A percentile compares a stretch with the other conserved stretches of the same genome.
These are phyloP conservation scores for Taenioides sp. DNA, from an alignment of 2,797 vertebrate species.

Conservation along the genomic window DNA sequence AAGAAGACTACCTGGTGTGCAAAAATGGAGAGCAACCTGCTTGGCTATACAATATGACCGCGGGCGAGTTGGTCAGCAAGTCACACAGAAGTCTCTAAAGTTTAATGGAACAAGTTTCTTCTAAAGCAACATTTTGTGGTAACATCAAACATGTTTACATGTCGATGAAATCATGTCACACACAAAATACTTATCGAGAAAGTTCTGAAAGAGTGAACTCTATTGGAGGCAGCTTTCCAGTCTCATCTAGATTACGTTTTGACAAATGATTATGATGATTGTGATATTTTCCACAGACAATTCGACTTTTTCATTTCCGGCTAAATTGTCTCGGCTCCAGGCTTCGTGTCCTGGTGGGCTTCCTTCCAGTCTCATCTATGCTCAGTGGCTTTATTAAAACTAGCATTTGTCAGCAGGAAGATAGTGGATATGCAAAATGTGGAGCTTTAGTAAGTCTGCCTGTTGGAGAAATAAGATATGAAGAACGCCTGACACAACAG, in stretches of 20 bases:
- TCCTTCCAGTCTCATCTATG: constrained; percentile 47
- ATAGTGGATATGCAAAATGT: constrained; percentile 90
- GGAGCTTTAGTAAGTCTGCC: constrained; percentile 76
- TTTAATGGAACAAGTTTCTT: constrained; percentile 13
- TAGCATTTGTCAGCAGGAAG: constrained; percentile 81
- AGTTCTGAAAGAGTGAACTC: constrained; percentile 48
- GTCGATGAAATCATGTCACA: constrained; percentile 18
- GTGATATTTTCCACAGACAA: constrained; percentile 72
- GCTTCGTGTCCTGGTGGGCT: constrained; percentile 48
- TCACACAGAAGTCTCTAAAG: constrained; percentile 43
- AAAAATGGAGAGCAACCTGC: constrained; percentile 71
- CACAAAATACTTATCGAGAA: constrained; percentile 39
- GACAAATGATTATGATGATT: constrained; percentile 81
- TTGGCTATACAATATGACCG: constrained; percentile 34
- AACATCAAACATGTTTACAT: background rate
- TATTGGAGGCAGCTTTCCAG: constrained; percentile 36
- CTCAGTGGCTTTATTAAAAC: constrained; percentile 82
- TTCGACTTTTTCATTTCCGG: constrained; percentile 87
- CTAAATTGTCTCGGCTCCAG: constrained; percentile 63
- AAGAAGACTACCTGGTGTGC: constrained; percentile 72
- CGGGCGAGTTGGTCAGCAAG: constrained; percentile 43
- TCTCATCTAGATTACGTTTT: constrained; percentile 68
- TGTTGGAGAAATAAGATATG: constrained; percentile 78
- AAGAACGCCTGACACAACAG: constrained; percentile 83
- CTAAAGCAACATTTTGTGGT: background rate